Base-by-base conservation (phyloP, 2,113 vertebrate genomes). In the Ancistrus triradiatus region DNA sequence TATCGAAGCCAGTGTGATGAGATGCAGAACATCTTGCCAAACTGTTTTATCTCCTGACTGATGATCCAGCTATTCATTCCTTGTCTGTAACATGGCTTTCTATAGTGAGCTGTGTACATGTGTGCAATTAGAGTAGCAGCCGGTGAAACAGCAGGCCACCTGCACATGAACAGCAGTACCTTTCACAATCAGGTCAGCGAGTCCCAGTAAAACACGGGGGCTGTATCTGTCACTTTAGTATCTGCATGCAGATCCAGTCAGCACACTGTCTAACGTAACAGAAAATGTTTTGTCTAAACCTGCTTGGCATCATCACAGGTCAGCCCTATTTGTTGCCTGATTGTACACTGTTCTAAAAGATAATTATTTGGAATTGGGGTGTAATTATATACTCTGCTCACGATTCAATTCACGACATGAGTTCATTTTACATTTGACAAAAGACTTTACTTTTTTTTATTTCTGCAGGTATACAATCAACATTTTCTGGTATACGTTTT, bases 81-180 rank as follows among this genome's bases (percentile, higher is more conserved):
- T 9, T 4, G n/a, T 28, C 9, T 51, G 28, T 52, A 33, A 19
- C 33, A 28, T 33, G 21, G 10, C 13, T 59, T 59, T 27, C 48
- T 25, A 48, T 68, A 25, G 38, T 47, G 33, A 17, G 9, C 25
- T 46, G 38, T 56, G 35, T 61, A 21, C 51, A 15, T 63, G 7
- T 27, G 60, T 59, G 56, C 60, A 66, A 65, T 71, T 56, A 65
- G 49, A 59, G 49, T 17, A 25, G 70, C 70, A 78, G 63, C 60
- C 40, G 60, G 73, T 46, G 43, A 17, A 63, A 50, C 67, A 70
- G 63, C 55, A 63, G 66, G 62, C 47, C 40, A 47, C 42, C 43
- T 72, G 59, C 64, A 67, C 59, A 64, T 68, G 47, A 73, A 52
- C 63, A 63, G 53, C 64, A 52, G 46, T 31, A 59, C 52, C 65